These are phyloP conservation scores for Cyprinus carpio DNA, from an alignment of 2,113 vertebrate species.

Conservation along the genomic window DNA sequence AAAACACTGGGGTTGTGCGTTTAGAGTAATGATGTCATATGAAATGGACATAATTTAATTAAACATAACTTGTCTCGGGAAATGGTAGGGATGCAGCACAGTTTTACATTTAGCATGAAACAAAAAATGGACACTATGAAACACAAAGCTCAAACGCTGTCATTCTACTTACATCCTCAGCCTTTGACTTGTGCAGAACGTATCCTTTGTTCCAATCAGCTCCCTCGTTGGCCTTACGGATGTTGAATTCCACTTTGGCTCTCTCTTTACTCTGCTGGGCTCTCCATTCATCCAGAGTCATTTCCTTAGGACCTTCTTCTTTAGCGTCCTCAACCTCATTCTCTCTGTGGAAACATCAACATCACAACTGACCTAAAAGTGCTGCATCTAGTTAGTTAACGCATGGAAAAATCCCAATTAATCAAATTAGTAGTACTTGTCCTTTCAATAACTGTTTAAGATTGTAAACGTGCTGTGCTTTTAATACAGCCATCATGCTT, in stretches of 20 bases:
- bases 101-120: too few relatives aligned
- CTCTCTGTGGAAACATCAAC: slow-evolving; percentile 78
- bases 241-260: slow-evolving; percentile 97
- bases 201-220: slow-evolving; percentile 97
- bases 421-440: not conserved
- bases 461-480: not conserved
- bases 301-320: slow-evolving; percentile 96
- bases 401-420: too few relatives aligned
- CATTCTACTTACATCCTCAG: slow-evolving; percentile 83
- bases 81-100: too few relatives aligned
- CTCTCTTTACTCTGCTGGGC: slow-evolving; percentile 97
- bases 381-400: not conserved
- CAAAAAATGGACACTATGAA: not conserved
- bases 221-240: slow-evolving; percentile 96
- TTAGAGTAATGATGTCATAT: not conserved
- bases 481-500: not conserved
- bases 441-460: not conserved
- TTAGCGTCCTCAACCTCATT: slow-evolving; percentile 96
- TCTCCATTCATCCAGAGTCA: slow-evolving; percentile 99
- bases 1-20: not conserved
- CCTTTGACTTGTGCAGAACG: slow-evolving; percentile 97
- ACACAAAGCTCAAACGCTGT: not conserved
- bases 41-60: not conserved
- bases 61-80: too few relatives aligned
- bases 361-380: not conserved